These are phyloP conservation scores for Eupeodes luniger DNA, from an alignment of 2,888 invertebrate genomes.

Conservation along the genomic window DNA sequence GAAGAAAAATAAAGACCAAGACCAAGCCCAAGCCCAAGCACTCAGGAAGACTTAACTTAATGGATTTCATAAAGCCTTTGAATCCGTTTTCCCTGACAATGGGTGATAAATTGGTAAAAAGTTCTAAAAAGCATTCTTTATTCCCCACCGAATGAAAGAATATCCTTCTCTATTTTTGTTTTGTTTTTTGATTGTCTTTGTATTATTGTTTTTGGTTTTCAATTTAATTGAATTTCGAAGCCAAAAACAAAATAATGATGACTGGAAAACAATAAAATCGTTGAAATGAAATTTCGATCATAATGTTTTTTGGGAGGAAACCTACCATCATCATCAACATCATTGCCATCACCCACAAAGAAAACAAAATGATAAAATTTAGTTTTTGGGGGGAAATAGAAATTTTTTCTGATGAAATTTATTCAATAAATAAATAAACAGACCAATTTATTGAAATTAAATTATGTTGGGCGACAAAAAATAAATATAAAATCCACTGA, in stretches of 20 bases:
- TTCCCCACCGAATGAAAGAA: neutral
- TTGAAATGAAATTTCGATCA: slow-evolving; percentile 26
- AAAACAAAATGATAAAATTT: neutral
- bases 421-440: slow-evolving; percentile 18
- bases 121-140: slow-evolving; percentile 9
- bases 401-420: neutral
- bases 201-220: slow-evolving; percentile 13
- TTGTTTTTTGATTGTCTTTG: neutral
- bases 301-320: neutral
- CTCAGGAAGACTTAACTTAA: slow-evolving; percentile 50
- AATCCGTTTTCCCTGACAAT: slow-evolving; percentile 51
- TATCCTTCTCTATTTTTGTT: neutral
- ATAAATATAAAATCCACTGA: neutral
- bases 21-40: slow-evolving; percentile 1
- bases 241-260: slow-evolving; percentile 21
- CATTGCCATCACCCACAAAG: neutral
- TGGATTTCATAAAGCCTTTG: slow-evolving; percentile 55
- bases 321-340: too few relatives aligned
- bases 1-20: neutral
- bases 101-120: slow-evolving; percentile 51
- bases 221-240: slow-evolving; percentile 35
- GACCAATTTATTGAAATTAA: slow-evolving; percentile 22
- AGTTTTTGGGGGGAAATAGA: neutral
- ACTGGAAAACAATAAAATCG: slow-evolving; percentile 37
- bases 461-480: neutral